phyloP scores from a whole-genome alignment of 2,888 invertebrate genomes.

The Sympetrum striolatum region DNA sequence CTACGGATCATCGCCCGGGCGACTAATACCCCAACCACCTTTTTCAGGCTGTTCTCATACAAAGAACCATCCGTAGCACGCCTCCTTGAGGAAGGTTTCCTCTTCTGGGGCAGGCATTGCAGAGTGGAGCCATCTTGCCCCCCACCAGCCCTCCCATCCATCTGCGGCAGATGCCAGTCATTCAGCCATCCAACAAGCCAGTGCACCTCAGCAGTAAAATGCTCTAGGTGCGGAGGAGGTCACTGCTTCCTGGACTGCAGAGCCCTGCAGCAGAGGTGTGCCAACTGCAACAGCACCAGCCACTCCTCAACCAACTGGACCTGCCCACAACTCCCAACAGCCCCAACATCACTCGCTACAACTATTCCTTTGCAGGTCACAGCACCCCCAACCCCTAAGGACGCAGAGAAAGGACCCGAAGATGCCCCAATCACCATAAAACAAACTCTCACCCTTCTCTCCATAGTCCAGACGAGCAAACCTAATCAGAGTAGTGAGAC shows the following conservation, averaged over 20 bases:
- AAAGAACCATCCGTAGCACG: too few species aligned
- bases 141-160: neutral
- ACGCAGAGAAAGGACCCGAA: too few species aligned
- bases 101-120: neutral
- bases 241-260: neutral
- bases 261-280: neutral
- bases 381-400: too few species aligned
- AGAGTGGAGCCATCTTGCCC: neutral
- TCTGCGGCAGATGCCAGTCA: neutral
- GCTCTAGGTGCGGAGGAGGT: neutral
- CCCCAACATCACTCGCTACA: neutral
- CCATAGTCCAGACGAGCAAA: too few species aligned
- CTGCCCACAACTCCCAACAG: neutral
- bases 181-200: neutral
- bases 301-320: neutral
- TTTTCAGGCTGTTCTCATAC: too few species aligned
- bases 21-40: too few species aligned
- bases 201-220: neutral
- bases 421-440: too few species aligned
- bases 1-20: too few species aligned
- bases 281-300: neutral
- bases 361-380: too few species aligned
- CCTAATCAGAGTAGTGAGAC: too few species aligned
- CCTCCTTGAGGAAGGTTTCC: neutral
- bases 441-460: too few species aligned